These are phyloP conservation scores for Anseranas semipalmata DNA, from an alignment of 2,113 vertebrate genomes.

Conservation along the genomic window DNA sequence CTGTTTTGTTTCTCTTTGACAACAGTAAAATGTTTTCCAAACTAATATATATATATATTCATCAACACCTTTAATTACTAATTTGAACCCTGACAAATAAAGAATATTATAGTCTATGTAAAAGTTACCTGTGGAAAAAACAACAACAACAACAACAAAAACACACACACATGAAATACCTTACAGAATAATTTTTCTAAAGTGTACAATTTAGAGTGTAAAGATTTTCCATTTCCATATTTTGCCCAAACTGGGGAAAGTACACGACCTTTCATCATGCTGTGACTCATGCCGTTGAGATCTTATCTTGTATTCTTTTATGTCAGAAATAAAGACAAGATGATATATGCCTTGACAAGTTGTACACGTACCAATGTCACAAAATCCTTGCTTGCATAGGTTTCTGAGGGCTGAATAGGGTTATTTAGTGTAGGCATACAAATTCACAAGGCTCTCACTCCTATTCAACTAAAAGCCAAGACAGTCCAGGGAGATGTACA, in stretches of 20 bases:
- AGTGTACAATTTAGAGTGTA: not conserved
- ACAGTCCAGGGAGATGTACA: not conserved
- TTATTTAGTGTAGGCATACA: not conserved
- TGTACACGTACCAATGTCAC: not conserved
- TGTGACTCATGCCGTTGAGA: not conserved
- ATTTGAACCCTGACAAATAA: not conserved
- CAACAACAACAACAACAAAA: not conserved
- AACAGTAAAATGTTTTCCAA: not conserved
- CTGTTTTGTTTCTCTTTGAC: not conserved
- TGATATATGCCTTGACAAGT: not conserved
- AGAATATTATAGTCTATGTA: not conserved
- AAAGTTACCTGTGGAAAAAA: not conserved
- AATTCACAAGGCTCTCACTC: not conserved
- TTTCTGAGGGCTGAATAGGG: not conserved
- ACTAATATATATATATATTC: not conserved
- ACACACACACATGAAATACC: too few relatives aligned
- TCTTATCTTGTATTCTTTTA: not conserved
- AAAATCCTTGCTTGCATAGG: not conserved
- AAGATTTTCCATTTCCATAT: not conserved
- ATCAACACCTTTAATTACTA: not conserved
- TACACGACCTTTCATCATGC: not conserved
- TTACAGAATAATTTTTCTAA: not conserved
- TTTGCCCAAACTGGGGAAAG: not conserved
- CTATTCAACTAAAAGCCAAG: not conserved
- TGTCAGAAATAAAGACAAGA: not conserved